Base-by-base conservation (phyloP, 2,888 invertebrate species). In the Limnephilus auricula region DNA sequence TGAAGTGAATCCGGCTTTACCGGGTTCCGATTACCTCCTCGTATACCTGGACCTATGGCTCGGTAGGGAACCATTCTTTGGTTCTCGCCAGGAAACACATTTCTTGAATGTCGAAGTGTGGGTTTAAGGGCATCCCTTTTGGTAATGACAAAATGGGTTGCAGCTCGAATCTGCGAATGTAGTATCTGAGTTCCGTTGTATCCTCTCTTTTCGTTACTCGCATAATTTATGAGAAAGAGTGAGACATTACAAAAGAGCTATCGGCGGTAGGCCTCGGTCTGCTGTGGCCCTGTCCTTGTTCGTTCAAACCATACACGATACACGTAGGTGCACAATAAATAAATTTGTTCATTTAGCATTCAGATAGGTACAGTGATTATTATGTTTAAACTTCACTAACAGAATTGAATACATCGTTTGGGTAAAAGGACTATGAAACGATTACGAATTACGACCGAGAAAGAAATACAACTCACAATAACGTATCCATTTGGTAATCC, bases 131-230 rank as follows among this genome's bases (percentile, higher is more conserved):
- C 82, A 82, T 82, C 82, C 82, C 82, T 32, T 82, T 82, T 25
- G 82, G 82, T 82, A 82, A 82, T 82, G 34, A 82, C 32, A 32
- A 82, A 32, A 82, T 82, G 34, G 34, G 50, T 50, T 50, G 50
- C 50, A 15, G 50, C 50, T 50, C 50, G 50, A 50, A 50, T 50
- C 18, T 50, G 50, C 50, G 50, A 50, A 18, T 18, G 18, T 18
- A 50, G 50, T 18, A 3, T 18, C 13, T 18, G 50, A 50, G 50
- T 5, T 65, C 50, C 50, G 18, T 65, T 25, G 50, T 25, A 65
- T 25, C 50, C 50, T 65, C 50, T 25, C 50, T 65, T 65, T 65
- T 25, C 25, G 18, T 65, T 65, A 18, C 50, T 15, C 12, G 50
- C 18, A 18, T 15, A 18, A 13, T 4, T 18, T 45, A 15, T 45